A percentile compares a stretch with the other conserved stretches of the same genome.
phyloP scores from a whole-genome alignment of 2,797 vertebrate species.

The Channallabes apus region DNA sequence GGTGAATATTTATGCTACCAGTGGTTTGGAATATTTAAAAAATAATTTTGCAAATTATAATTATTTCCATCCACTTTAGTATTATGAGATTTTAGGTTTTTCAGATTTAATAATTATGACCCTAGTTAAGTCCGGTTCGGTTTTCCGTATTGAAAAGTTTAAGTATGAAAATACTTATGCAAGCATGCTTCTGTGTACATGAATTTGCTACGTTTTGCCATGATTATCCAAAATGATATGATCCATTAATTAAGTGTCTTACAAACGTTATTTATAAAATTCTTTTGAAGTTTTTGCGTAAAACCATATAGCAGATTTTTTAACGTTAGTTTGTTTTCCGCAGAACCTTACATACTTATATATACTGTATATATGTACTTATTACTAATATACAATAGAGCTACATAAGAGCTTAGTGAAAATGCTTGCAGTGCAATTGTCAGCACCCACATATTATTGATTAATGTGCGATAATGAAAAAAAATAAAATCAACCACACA shows the following conservation, averaged over 20 bases:
- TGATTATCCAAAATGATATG: too few relatives aligned
- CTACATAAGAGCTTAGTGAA: background rate
- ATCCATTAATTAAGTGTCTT: background rate
- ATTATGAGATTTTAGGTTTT: background rate
- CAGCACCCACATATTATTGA: constrained; percentile 18
- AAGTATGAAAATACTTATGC: background rate
- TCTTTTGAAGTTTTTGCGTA: too few relatives aligned
- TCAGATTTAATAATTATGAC: background rate
- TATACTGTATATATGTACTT: too few relatives aligned
- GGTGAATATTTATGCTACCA: background rate
- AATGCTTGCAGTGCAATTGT: background rate
- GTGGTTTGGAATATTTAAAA: background rate
- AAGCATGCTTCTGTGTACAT: too few relatives aligned
- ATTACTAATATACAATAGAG: background rate
- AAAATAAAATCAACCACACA: background rate
- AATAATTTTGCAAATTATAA: background rate
- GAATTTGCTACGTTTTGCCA: too few relatives aligned
- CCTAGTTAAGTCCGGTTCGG: background rate
- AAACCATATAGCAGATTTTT: background rate
- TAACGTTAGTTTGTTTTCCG: background rate
- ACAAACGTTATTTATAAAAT: too few relatives aligned
- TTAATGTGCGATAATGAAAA: constrained; percentile 21
- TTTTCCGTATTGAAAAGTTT: background rate
- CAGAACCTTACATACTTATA: background rate
- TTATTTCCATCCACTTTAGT: background rate